phyloP scores from a whole-genome alignment of 2,113 vertebrate species.

The Daphoenositta chrysoptera region DNA sequence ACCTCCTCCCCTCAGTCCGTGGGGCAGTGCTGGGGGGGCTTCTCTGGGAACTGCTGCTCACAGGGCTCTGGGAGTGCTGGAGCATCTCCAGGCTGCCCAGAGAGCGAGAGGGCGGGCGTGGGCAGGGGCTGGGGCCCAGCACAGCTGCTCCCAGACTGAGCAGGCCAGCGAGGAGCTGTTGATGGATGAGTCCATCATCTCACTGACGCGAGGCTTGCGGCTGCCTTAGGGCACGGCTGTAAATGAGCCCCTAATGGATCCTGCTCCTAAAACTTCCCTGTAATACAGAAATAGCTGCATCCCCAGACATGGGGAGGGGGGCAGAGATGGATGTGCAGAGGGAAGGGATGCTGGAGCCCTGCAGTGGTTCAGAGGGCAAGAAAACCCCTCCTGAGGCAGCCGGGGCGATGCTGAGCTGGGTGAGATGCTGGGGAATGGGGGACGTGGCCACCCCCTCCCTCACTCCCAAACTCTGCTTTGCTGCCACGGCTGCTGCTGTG shows the following conservation, averaged over 20 bases:
- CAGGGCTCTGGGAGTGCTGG: not conserved
- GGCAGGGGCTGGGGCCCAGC: not conserved
- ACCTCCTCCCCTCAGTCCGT: accelerated
- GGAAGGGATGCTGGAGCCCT: not conserved
- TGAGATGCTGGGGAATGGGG: not conserved
- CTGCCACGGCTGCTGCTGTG: not conserved
- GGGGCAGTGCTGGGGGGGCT: accelerated
- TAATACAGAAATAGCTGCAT: conserved; percentile 45
- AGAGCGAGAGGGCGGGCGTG: not conserved
- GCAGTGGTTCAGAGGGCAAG: not conserved
- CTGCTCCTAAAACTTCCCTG: conserved; percentile 31
- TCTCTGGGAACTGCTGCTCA: not conserved
- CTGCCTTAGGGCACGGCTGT: conserved; percentile 43
- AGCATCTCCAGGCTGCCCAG: not conserved
- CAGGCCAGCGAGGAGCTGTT: conserved; percentile 3
- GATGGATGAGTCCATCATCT: conserved; percentile 59
- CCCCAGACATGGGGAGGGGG: not conserved
- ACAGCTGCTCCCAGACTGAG: not conserved
- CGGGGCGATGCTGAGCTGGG: not conserved
- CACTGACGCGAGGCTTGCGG: not conserved
- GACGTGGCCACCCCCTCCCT: not conserved
- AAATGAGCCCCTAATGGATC: conserved; percentile 64
- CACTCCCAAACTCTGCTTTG: not conserved
- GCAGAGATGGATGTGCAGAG: not conserved
- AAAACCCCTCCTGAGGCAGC: not conserved